Conservation (phyloP, 2,797 vertebrate species). For the Hemitrygon akajei region DNA sequence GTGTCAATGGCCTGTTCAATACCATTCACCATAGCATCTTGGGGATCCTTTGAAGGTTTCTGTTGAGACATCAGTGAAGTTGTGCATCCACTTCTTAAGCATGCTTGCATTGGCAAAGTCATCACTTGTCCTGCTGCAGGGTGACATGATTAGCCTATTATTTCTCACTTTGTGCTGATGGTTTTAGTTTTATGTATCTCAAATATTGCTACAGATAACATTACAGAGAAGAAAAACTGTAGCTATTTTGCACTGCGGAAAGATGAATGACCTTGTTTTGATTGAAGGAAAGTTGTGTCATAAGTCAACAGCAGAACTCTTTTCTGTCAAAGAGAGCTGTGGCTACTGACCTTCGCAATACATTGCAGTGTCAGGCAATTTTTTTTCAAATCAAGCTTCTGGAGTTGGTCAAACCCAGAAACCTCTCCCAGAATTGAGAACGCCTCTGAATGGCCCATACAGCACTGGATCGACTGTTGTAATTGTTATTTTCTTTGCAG, state of each 20-base stretch:
- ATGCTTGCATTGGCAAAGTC: too few relatives aligned
- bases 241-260: background rate
- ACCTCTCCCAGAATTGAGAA: background rate
- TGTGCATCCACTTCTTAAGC: too few relatives aligned
- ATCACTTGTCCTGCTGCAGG: too few relatives aligned
- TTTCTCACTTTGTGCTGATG: too few relatives aligned
- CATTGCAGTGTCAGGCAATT: background rate
- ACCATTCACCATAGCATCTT: background rate
- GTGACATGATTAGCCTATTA: background rate
- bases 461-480: too few relatives aligned
- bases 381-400: background rate
- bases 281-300: background rate
- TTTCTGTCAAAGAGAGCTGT: background rate
- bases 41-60: too few relatives aligned
- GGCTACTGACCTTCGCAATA: background rate
- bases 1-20: background rate
- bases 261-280: background rate
- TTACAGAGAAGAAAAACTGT: background rate
- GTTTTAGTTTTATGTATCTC: background rate
- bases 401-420: background rate
- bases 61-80: too few relatives aligned
- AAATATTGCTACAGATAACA: background rate
- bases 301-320: background rate
- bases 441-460: background rate
- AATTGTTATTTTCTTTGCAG: too few relatives aligned